These are phyloP conservation scores for Mus pahari DNA, from an alignment of 2,113 vertebrate species.

Conservation along the genomic window DNA sequence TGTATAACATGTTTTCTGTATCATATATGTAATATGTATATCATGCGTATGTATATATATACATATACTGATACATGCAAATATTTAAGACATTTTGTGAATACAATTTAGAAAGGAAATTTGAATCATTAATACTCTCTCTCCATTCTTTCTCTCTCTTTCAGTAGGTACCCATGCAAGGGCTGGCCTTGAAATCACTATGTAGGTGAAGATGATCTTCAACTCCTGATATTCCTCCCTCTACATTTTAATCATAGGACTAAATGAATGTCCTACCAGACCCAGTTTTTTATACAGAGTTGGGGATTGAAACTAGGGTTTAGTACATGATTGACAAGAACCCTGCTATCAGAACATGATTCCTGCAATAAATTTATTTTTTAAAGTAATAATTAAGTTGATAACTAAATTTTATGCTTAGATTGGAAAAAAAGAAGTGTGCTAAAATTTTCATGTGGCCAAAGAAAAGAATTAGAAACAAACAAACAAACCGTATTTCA, in stretches of 20 bases:
- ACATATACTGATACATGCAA: neutral
- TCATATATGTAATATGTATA: neutral
- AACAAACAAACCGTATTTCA: too few relatives aligned
- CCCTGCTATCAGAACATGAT: too few relatives aligned
- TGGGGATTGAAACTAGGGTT: neutral
- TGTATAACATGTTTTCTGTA: neutral
- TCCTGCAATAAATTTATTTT: neutral
- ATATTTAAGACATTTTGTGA: neutral
- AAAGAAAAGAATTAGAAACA: neutral
- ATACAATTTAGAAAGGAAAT: neutral
- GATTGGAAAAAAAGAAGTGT: slow-evolving; percentile 30
- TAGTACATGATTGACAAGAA: neutral
- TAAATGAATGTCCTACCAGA: too few relatives aligned
- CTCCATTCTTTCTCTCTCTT: neutral
- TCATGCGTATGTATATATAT: too few relatives aligned
- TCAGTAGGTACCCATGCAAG: neutral
- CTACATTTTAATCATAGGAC: too few relatives aligned
- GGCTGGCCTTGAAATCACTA: neutral
- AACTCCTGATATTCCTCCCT: neutral
- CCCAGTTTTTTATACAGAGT: neutral
- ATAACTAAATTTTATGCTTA: slow-evolving; percentile 16
- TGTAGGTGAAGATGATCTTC: neutral
- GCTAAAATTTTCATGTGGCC: neutral
- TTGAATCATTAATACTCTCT: neutral
- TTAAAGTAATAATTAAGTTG: neutral